Percentiles rank a stretch among this genome's conserved stretches.
Evolutionary conservation across 1,140 invertebrate species (phyloP).

Genomic region (Drosophila tristis): DNA sequence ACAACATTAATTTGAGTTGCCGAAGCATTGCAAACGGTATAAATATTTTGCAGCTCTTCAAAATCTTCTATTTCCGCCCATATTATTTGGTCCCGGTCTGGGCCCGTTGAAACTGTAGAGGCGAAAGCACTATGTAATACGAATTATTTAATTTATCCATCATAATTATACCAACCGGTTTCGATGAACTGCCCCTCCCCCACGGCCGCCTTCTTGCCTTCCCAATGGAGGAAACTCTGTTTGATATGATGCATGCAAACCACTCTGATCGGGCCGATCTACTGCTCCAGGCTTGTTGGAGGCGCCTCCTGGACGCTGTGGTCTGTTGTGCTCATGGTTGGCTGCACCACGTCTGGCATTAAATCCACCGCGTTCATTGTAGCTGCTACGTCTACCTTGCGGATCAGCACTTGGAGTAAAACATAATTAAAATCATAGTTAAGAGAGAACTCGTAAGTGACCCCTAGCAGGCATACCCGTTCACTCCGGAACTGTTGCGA

Average conservation of each 20-base stretch:
- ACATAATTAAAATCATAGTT: neutral
- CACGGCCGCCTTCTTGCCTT: slow-evolving; percentile 36
- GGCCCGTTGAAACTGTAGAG: slow-evolving; percentile 58
- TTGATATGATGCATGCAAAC: slow-evolving; percentile 84
- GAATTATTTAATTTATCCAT: neutral
- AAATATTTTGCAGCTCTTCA: slow-evolving; percentile 26
- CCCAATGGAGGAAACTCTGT: slow-evolving; percentile 70
- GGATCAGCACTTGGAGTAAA: slow-evolving; percentile 26
- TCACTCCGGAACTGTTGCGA: slow-evolving; percentile 37
- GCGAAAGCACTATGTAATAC: neutral
- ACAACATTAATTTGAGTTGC: slow-evolving; percentile 43
- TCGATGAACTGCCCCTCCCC: slow-evolving; percentile 48
- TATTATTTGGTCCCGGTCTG: slow-evolving; percentile 46
- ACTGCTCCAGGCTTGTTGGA: slow-evolving; percentile 49
- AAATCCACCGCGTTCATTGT: slow-evolving; percentile 76
- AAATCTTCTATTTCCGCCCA: slow-evolving; percentile 67
- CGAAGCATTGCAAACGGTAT: slow-evolving; percentile 24
- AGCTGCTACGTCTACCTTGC: slow-evolving; percentile 80
- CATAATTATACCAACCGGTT: slow-evolving; percentile 53
- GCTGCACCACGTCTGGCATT: slow-evolving; percentile 50
- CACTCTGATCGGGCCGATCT: slow-evolving; percentile 67
- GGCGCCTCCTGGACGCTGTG: slow-evolving; percentile 31
- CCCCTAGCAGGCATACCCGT: slow-evolving; percentile 35
- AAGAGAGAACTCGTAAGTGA: too few relatives aligned
- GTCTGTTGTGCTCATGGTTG: slow-evolving; percentile 79